These are phyloP conservation scores for Alouatta palliata DNA, from an alignment of 2,113 vertebrate genomes.

Conservation along the genomic window DNA sequence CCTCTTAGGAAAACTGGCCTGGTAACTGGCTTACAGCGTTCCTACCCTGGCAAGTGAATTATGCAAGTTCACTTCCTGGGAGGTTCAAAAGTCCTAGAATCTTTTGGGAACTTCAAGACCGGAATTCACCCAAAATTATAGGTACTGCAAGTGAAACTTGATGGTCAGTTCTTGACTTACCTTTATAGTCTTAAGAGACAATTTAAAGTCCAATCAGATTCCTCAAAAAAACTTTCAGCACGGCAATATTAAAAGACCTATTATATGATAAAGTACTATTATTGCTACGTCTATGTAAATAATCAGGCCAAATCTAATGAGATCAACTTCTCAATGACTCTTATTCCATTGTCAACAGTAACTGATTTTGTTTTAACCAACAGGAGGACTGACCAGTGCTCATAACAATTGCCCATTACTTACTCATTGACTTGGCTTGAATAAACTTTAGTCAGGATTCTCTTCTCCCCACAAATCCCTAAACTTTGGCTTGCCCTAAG, in stretches of 20 bases:
- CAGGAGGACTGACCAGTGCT: not conserved
- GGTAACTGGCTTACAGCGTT: not conserved
- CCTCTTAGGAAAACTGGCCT: not conserved
- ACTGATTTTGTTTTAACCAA: constrained; percentile 25
- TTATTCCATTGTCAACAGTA: not conserved
- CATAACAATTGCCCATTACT: not conserved
- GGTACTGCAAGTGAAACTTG: constrained; percentile 8
- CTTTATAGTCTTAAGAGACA: not conserved
- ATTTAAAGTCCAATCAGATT: constrained; percentile 18
- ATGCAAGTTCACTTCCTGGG: not conserved
- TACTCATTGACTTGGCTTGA: not conserved
- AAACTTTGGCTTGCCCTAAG: constrained; percentile 21
- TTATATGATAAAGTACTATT: not conserved
- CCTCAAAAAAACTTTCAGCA: not conserved
- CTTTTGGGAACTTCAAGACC: not conserved
- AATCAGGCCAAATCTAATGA: constrained; percentile 4
- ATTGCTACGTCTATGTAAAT: not conserved
- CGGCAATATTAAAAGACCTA: not conserved
- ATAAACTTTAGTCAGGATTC: constrained; percentile 26
- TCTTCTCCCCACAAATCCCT: not conserved
- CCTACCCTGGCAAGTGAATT: not conserved
- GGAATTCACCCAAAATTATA: constrained; percentile 17
- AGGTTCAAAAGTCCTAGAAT: not conserved
- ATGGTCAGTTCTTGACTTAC: not conserved
- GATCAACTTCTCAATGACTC: not conserved